These are phyloP conservation scores for Yponomeuta cagnagella DNA, from an alignment of 2,888 invertebrate species.

Conservation along the genomic window DNA sequence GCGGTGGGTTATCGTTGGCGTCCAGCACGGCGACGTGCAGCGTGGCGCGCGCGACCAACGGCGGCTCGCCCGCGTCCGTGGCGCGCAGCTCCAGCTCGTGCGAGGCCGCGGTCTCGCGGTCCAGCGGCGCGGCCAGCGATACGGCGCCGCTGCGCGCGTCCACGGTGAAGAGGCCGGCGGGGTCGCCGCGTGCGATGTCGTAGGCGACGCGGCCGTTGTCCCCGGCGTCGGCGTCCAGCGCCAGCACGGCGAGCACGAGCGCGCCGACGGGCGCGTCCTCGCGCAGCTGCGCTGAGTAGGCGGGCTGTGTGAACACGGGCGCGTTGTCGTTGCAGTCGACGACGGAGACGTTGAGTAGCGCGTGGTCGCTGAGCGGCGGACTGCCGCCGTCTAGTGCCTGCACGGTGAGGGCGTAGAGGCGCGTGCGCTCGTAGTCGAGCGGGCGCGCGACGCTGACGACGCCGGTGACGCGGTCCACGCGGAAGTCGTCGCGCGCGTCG, in stretches of 20 bases:
- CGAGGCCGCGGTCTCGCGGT: slow-evolving; percentile 86
- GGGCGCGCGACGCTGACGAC: slow-evolving; percentile 84
- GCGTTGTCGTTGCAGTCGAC: slow-evolving; percentile 92
- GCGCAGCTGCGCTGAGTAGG: slow-evolving; percentile 84
- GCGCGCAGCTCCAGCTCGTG: slow-evolving; percentile 89
- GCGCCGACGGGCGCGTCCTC: slow-evolving; percentile 87
- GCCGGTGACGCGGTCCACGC: slow-evolving; percentile 83
- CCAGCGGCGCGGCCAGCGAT: slow-evolving; percentile 82
- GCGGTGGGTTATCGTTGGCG: slow-evolving; percentile 94
- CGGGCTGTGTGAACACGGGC: slow-evolving; percentile 85
- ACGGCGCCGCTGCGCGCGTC: slow-evolving; percentile 86
- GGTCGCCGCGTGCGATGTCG: slow-evolving; percentile 82
- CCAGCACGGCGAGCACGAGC: slow-evolving; percentile 84
- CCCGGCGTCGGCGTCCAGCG: slow-evolving; percentile 89
- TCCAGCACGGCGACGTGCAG: slow-evolving; percentile 90
- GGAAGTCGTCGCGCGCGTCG: slow-evolving; percentile 91
- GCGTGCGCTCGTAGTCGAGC: slow-evolving; percentile 91
- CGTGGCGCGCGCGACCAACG: slow-evolving; percentile 82
- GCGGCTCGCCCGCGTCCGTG: slow-evolving; percentile 86
- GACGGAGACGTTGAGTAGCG: slow-evolving; percentile 89
- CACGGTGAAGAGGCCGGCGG: slow-evolving; percentile 84
- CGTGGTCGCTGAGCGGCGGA: slow-evolving; percentile 92
- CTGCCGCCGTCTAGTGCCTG: slow-evolving; percentile 93
- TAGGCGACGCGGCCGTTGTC: slow-evolving; percentile 88
- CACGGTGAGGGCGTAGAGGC: slow-evolving; percentile 90